phyloP scores from a whole-genome alignment of 2,797 vertebrate genomes.

The Selene dorsalis region DNA sequence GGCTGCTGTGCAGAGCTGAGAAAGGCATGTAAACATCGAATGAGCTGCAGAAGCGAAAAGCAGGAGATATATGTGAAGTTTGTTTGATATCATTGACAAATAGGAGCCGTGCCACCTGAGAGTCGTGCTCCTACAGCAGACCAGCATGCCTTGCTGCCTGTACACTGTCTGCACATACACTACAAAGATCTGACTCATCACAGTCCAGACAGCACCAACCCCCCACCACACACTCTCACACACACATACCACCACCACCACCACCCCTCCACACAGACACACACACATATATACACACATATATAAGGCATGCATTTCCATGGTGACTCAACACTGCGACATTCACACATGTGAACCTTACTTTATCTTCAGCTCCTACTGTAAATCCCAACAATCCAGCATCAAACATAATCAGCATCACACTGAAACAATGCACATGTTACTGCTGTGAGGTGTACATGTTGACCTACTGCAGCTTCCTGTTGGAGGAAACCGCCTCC shows the following conservation, averaged over 20 bases:
- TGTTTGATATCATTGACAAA: constrained; percentile 19
- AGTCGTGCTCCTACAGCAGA: not conserved
- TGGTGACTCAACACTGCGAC: constrained; percentile 62
- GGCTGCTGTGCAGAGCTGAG: constrained; percentile 63
- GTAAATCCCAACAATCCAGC: not conserved
- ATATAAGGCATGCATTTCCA: constrained; percentile 30
- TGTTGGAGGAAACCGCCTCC: constrained; percentile 9
- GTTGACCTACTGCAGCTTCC: constrained; percentile 14
- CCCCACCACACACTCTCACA: constrained; percentile 35
- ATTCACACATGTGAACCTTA: constrained; percentile 29
- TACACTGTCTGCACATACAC: constrained; percentile 32
- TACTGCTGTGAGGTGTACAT: constrained; percentile 6
- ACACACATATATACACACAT: constrained; percentile 4
- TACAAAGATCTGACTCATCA: constrained; percentile 76
- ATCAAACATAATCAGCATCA: not conserved
- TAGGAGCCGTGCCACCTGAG: not conserved
- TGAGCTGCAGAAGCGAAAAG: constrained; percentile 29
- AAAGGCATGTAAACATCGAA: constrained; percentile 42
- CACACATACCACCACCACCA: constrained; percentile 16
- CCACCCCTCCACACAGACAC: not conserved
- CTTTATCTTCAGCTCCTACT: constrained; percentile 27
- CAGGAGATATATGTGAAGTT: constrained; percentile 7
- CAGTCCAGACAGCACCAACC: constrained; percentile 64
- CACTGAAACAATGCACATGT: not conserved
- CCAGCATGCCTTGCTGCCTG: constrained; percentile 10